Evolutionary conservation across 2,113 vertebrate species (phyloP).

Genomic region (Serilophus lunatus): DNA sequence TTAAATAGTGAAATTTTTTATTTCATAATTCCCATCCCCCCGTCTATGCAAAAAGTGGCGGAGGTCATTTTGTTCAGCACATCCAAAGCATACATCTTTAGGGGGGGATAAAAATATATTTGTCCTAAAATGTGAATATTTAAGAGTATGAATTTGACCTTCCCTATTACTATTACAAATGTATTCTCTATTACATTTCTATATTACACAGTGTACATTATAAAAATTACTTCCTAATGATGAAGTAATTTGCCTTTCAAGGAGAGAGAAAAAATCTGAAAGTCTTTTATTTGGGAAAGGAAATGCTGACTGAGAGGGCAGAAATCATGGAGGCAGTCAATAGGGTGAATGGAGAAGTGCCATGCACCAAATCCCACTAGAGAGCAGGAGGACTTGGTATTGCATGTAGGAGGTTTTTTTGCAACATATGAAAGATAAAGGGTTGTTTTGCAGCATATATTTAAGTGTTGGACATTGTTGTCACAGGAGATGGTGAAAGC

Average conservation of each 20-base stretch:
- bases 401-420: neutral
- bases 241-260: neutral
- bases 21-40: neutral
- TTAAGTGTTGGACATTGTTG: neutral
- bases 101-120: neutral
- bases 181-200: neutral
- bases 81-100: neutral
- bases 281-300: neutral
- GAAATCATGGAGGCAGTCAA: neutral
- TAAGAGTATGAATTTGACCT: neutral
- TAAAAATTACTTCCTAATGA: neutral
- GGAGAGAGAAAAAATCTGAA: neutral
- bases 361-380: neutral
- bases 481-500: neutral
- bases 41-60: fast-evolving
- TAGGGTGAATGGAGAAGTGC: neutral
- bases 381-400: no score
- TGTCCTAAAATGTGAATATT: neutral
- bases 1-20: neutral
- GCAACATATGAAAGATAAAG: neutral
- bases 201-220: neutral
- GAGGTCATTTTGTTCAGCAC: neutral
- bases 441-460: fast-evolving
- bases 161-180: neutral
- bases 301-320: neutral